Conservation (phyloP, 2,113 vertebrate genomes). For the Pampusana beccarii region DNA sequence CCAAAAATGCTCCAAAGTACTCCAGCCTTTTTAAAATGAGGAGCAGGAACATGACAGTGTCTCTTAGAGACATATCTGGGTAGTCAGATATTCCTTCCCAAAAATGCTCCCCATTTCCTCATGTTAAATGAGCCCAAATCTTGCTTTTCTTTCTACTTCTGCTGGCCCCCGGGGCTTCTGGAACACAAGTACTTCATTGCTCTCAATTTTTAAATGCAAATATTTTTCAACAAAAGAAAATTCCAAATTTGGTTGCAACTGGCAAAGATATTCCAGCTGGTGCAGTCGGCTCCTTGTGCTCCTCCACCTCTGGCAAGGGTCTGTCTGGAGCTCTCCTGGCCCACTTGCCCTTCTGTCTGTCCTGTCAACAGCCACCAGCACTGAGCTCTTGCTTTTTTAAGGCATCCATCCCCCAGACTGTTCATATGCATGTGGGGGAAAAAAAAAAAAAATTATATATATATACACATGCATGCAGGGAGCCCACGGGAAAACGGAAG, state of each 20-base stretch:
- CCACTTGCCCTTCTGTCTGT: neutral
- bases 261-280: neutral
- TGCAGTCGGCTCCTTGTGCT: fast-evolving
- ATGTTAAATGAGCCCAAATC: neutral
- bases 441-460: neutral
- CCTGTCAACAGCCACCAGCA: neutral
- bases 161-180: neutral
- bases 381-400: neutral
- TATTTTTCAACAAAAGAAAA: neutral
- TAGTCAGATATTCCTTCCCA: neutral
- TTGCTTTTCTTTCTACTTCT: neutral
- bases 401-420: neutral
- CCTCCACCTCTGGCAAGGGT: neutral
- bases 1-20: neutral
- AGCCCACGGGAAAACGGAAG: neutral
- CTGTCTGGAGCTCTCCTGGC: neutral
- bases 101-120: neutral
- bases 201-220: neutral
- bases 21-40: neutral
- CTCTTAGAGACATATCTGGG: neutral
- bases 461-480: neutral
- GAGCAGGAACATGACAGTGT: neutral
- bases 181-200: neutral
- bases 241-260: neutral
- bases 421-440: neutral